Base-by-base conservation (phyloP, 2,888 invertebrate species). In the Drosophila tanythrix region DNA sequence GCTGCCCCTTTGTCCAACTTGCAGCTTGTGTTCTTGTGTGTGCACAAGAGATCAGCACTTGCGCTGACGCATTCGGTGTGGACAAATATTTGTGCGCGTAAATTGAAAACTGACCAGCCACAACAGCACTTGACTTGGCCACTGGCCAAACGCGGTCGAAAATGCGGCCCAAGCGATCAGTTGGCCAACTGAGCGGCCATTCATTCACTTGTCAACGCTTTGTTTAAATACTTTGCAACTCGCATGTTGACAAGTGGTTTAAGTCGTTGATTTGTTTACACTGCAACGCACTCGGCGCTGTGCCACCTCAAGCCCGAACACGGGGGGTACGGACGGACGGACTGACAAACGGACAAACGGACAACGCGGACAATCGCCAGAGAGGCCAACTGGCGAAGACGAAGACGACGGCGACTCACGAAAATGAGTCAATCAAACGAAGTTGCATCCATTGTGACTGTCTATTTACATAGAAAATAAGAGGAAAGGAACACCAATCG, bases 51-150 rank as follows among this genome's bases (percentile, higher is more conserved):
- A 89, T 89, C 88, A 89, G 77, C 89, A 82, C 82, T 89, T 85
- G 88, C 85, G 89, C 79, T 75, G 88, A 90, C 85, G 83, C 90
- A 88, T 89, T 88, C 80, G 79, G 84, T 83, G 56, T 56, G 71
- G 76, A 79, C 83, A 89, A 90, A 90, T 83, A 90, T 90, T 89
- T 89, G 88, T 76, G 79, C 74, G 88, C 85, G 88, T 77, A 89
- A 88, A 82, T 87, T 83, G 72, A 78, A 82, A 81, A 91, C 90
- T 91, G 91, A 91, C 91, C 91, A 89, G 76, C 87, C 91, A 79
- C 90, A 91, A 90, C 84, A 81, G 77, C 79, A 80, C 85, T 89
- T 77, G 75, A 83, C 73, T 91, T 91, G 82, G 35, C 81, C 81
- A 74, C 62, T 67, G 68, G 70, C 74, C 59, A 50, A 67, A 27